phyloP scores from a whole-genome alignment of 2,888 invertebrate genomes.

The Chrysodeixis includens region DNA sequence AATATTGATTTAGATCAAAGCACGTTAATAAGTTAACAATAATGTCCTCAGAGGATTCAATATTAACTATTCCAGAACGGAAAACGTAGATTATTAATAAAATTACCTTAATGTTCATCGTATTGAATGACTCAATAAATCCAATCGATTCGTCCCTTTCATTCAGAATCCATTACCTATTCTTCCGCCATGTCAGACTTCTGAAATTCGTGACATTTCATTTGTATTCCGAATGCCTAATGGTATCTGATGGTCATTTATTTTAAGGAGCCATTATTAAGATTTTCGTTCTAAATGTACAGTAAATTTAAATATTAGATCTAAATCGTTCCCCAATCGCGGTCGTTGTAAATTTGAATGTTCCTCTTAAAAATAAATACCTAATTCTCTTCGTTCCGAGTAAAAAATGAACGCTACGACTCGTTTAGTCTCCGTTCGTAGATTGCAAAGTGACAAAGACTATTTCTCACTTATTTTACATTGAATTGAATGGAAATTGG shows the following conservation, averaged over 20 bases:
- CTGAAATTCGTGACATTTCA: conserved; percentile 22
- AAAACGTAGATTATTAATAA: neutral
- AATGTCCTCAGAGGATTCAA: too few species aligned
- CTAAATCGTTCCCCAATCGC: neutral
- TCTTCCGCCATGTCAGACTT: conserved; percentile 18
- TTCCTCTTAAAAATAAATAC: neutral
- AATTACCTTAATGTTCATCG: conserved; percentile 1
- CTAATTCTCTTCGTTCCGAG: neutral
- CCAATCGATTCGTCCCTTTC: conserved; percentile 38
- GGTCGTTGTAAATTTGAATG: neutral
- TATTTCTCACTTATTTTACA: neutral
- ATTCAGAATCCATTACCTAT: conserved; percentile 34
- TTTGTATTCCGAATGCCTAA: conserved; percentile 21
- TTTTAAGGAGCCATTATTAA: neutral
- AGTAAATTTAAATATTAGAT: neutral
- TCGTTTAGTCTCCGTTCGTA: neutral
- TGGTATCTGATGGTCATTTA: conserved; percentile 7
- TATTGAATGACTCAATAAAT: conserved; percentile 31
- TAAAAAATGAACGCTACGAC: too few species aligned
- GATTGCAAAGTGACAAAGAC: neutral
- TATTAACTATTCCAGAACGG: conserved; percentile 8
- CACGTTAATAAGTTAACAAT: too few species aligned
- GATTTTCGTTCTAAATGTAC: neutral
- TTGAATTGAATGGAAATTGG: neutral
- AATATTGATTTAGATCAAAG: too few species aligned